These are phyloP conservation scores for Coreius guichenoti DNA, from an alignment of 2,797 vertebrate genomes.

Conservation along the genomic window DNA sequence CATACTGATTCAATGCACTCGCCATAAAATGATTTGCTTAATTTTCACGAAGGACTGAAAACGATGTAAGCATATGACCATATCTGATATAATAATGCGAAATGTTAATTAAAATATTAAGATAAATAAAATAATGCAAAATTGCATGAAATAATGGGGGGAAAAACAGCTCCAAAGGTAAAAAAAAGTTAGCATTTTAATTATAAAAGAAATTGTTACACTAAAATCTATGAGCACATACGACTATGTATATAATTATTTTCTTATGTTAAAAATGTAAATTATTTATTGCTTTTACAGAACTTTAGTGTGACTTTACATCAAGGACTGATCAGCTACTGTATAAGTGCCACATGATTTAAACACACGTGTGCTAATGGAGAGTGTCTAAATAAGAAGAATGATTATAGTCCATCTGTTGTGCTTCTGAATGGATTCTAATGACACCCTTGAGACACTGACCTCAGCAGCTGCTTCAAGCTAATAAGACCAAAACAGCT, in stretches of 20 bases:
- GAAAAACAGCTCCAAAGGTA: not conserved
- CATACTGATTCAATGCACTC: not conserved
- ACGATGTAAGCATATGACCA: not conserved
- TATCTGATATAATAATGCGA: not conserved
- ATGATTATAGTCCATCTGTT: slow-evolving; percentile 61
- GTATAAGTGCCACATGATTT: not conserved
- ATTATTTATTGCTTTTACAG: not conserved
- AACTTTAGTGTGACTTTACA: not conserved
- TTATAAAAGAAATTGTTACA: not conserved
- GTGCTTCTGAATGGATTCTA: slow-evolving; percentile 51
- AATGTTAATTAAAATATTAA: not conserved
- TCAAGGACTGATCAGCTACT: not conserved
- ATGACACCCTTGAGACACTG: slow-evolving; percentile 46
- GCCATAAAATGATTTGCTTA: too few relatives aligned
- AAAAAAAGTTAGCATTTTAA: not conserved
- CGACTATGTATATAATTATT: not conserved
- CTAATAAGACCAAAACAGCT: slow-evolving; percentile 22
- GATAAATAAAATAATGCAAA: not conserved
- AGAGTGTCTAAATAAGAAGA: slow-evolving; percentile 46
- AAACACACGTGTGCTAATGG: not conserved
- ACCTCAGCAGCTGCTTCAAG: slow-evolving; percentile 44
- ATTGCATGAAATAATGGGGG: not conserved
- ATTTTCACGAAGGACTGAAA: not conserved
- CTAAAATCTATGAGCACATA: not conserved
- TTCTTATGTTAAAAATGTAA: not conserved